These are phyloP conservation scores for Marmota flaviventris DNA, from an alignment of 2,113 vertebrate genomes.

Conservation along the genomic window DNA sequence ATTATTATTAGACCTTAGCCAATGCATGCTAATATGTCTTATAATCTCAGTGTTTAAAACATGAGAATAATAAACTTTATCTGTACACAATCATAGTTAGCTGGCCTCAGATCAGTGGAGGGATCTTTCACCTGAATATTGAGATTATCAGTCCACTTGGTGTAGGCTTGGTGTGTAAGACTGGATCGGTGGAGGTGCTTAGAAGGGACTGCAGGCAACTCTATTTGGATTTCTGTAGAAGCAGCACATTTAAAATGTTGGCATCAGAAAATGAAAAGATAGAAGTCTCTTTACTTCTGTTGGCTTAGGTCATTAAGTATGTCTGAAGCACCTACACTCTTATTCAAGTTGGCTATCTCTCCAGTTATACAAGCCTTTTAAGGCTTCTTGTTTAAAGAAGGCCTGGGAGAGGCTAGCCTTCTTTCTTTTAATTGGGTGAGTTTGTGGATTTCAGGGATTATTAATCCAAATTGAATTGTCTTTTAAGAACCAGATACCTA, in stretches of 20 bases:
- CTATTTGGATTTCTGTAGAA: neutral
- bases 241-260: neutral
- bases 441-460: slow-evolving; percentile 16
- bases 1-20: neutral
- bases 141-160: neutral
- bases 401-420: slow-evolving; percentile 6
- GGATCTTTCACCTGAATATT: neutral
- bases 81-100: neutral
- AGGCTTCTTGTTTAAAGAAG: slow-evolving; percentile 4
- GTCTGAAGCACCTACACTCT: neutral
- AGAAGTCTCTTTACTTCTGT: neutral
- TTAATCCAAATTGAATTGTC: slow-evolving; percentile 16
- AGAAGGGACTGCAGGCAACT: neutral
- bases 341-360: neutral
- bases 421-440: slow-evolving; percentile 60
- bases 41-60: neutral
- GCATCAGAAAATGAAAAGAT: neutral
- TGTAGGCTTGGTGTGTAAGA: neutral
- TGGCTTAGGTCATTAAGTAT: neutral
- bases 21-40: neutral
- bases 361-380: neutral
- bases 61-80: neutral
- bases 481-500: neutral
- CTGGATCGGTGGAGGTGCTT: neutral
- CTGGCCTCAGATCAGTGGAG: neutral